Evolutionary conservation across 1,140 invertebrate genomes (phyloP).

Genomic region (Drosophila auraria): DNA sequence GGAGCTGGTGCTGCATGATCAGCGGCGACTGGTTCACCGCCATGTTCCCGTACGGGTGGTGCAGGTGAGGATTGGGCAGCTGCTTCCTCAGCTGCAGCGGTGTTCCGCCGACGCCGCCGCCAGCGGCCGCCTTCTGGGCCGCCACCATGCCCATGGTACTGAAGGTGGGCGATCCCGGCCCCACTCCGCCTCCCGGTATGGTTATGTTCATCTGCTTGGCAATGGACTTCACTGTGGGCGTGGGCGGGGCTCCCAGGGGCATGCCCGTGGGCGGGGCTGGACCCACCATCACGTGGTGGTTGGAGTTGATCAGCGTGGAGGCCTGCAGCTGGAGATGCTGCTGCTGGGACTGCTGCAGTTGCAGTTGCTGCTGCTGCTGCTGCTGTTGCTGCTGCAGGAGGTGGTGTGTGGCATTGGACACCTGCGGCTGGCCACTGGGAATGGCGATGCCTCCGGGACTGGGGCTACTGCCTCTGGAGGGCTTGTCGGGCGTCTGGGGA

Average conservation of each 20-base stretch:
- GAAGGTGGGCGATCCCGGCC: constrained; percentile 69
- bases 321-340: constrained; percentile 77
- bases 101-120: constrained; percentile 46
- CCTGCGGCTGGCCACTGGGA: constrained; percentile 37
- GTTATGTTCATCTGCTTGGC: constrained; percentile 84
- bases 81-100: constrained; percentile 80
- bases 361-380: constrained; percentile 40
- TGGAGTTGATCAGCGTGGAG: constrained; percentile 80
- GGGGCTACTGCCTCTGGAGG: constrained; percentile 55
- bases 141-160: constrained; percentile 82
- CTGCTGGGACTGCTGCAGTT: constrained; percentile 65
- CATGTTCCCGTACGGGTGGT: constrained; percentile 73
- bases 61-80: constrained; percentile 82
- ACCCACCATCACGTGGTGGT: constrained; percentile 65
- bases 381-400: constrained; percentile 56
- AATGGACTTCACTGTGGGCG: constrained; percentile 80
- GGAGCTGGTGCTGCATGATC: constrained; percentile 74
- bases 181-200: constrained; percentile 63
- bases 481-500: constrained; percentile 73
- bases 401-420: constrained; percentile 50
- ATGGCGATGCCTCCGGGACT: constrained; percentile 21
- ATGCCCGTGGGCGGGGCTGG: constrained; percentile 61
- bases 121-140: constrained; percentile 62
- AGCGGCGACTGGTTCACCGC: constrained; percentile 69
- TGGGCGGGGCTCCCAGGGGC: constrained; percentile 76